phyloP scores from a whole-genome alignment of 2,113 vertebrate species.

The Muntiacus muntjak region DNA sequence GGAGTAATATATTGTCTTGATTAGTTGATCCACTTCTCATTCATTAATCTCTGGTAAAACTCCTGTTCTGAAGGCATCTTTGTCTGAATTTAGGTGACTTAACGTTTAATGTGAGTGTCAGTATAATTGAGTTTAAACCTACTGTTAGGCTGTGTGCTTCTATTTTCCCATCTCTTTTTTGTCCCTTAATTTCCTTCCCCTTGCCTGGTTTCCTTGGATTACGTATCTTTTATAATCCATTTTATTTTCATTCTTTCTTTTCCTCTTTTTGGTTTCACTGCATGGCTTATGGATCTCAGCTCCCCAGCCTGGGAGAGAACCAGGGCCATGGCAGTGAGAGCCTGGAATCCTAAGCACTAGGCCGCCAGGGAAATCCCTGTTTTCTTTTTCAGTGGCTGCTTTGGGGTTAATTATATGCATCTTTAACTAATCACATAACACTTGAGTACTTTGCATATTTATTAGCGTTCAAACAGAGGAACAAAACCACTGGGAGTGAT shows the following conservation, averaged over 20 bases:
- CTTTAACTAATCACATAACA: background rate
- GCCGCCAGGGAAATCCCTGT: background rate
- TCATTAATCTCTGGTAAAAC: background rate
- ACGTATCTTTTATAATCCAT: background rate
- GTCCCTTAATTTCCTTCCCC: background rate
- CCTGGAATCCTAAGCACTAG: background rate
- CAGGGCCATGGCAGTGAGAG: background rate
- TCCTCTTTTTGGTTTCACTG: background rate
- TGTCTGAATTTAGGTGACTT: background rate
- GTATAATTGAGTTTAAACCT: background rate
- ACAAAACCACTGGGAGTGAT: background rate
- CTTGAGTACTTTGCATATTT: background rate
- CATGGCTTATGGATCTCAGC: background rate
- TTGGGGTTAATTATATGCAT: background rate
- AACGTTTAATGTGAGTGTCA: background rate
- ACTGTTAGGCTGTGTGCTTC: background rate
- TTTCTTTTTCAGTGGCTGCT: background rate
- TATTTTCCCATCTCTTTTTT: background rate
- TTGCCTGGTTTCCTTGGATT: background rate
- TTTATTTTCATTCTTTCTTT: background rate
- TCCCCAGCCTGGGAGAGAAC: background rate
- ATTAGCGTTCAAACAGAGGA: background rate
- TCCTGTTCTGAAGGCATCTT: background rate
- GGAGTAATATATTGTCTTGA: background rate
- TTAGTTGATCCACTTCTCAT: background rate